Percentiles rank a stretch among this genome's conserved stretches.
Evolutionary conservation across 2,113 vertebrate genomes (phyloP).

Genomic region (Tenrec ecaudatus): DNA sequence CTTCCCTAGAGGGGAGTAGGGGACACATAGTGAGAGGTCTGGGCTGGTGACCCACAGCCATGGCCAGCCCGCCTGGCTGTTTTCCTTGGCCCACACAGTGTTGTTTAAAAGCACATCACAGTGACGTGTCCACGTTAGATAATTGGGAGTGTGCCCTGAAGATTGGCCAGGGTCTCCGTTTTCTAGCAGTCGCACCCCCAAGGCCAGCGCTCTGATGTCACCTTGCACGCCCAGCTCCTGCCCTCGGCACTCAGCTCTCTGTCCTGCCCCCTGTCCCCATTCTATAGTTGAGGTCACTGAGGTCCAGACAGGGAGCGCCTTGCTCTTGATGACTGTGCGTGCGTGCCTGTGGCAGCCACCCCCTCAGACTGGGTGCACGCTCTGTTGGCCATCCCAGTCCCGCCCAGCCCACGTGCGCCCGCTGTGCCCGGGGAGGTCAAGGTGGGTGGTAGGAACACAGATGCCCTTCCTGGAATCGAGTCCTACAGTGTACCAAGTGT

Average conservation of each 20-base stretch:
- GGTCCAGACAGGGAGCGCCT: not conserved
- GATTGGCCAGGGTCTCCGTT: slow-evolving; percentile 21
- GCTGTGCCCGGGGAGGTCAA: not conserved
- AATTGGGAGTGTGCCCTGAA: not conserved
- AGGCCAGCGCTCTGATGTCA: too few species aligned
- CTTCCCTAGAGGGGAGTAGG: not conserved
- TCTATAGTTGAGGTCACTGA: not conserved
- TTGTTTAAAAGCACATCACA: not conserved
- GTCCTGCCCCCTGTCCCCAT: accelerated
- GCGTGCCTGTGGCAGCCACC: accelerated
- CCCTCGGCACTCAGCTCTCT: not conserved
- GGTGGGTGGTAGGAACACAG: not conserved
- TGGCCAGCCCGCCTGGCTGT: not conserved
- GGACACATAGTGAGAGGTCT: not conserved
- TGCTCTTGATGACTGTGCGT: not conserved
- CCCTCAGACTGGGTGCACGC: not conserved
- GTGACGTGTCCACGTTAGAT: slow-evolving; percentile 42
- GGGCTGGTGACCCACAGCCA: not conserved
- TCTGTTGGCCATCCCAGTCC: not conserved
- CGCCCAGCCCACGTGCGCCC: not conserved
- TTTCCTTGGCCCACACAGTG: slow-evolving; percentile 59
- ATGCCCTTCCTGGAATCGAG: not conserved
- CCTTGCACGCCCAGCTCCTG: too few species aligned
- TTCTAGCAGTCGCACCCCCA: slow-evolving; percentile 45
- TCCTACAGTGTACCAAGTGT: too few species aligned